Percentiles rank a stretch among this genome's conserved stretches.
These are phyloP conservation scores for Coremacera marginata DNA, from an alignment of 2,888 invertebrate species.

Conservation along the genomic window DNA sequence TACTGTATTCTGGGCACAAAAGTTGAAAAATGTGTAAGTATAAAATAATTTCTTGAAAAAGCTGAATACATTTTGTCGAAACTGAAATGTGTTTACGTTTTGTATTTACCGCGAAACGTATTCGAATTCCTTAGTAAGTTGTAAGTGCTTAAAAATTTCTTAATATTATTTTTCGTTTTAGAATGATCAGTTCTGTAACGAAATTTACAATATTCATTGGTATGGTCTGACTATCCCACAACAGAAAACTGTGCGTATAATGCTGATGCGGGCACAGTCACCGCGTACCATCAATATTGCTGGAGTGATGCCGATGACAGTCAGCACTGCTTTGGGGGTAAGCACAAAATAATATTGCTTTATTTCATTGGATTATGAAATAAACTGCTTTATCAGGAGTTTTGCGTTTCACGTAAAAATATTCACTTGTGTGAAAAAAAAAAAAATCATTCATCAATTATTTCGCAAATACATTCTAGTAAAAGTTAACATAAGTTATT, in stretches of 20 bases:
- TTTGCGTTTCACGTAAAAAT: too few species aligned
- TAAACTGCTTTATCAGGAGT: too few species aligned
- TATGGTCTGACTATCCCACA: conserved; percentile 43
- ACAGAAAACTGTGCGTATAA: conserved; percentile 46
- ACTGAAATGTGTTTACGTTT: too few species aligned
- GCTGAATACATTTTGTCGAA: too few species aligned
- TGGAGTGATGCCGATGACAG: conserved; percentile 47
- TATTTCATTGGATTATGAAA: neutral
- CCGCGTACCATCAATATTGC: conserved; percentile 45
- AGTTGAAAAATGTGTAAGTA: conserved; percentile 51
- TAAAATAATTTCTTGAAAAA: neutral
- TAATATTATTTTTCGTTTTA: conserved; percentile 6
- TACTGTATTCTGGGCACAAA: conserved; percentile 56
- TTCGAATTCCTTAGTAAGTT: too few species aligned
- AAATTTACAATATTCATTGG: conserved; percentile 50
- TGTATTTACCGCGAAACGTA: too few species aligned
- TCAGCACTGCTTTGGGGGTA: conserved; percentile 49
- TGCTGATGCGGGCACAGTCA: conserved; percentile 47
- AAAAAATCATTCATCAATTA: too few species aligned
- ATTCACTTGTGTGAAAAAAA: too few species aligned
- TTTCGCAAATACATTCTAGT: too few species aligned
- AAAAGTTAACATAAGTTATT: too few species aligned
- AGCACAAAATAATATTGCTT: neutral
- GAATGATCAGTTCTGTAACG: conserved; percentile 48
- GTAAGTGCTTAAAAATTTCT: too few species aligned